A percentile compares a stretch with the other conserved stretches of the same genome.
Conservation (phyloP, 1,140 invertebrate species). For the Aphelinus certus region DNA sequence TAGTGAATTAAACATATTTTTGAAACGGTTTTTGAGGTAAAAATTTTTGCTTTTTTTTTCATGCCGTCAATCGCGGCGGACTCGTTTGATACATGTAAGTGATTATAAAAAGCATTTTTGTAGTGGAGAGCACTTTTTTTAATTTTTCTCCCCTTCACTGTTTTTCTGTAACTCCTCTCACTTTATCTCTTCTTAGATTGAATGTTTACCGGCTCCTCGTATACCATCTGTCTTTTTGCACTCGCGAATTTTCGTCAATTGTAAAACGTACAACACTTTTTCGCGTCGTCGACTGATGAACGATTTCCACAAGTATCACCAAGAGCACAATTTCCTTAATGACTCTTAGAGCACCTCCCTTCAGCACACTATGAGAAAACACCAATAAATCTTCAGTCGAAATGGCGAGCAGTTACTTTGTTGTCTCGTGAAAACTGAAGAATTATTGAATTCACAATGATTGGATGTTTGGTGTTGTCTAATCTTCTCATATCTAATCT, state of each 20-base stretch:
- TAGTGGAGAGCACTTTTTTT: constrained; percentile 45
- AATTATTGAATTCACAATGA: too few relatives aligned
- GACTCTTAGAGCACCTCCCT: constrained; percentile 36
- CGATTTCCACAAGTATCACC: constrained; percentile 32
- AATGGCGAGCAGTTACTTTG: too few relatives aligned
- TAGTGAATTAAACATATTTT: constrained; percentile 50
- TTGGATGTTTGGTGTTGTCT: too few relatives aligned
- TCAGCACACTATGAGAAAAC: neutral
- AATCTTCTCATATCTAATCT: too few relatives aligned
- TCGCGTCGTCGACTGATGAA: constrained; percentile 22
- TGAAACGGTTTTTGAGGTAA: constrained; percentile 62
- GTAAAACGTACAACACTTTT: neutral
- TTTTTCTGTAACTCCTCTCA: constrained; percentile 34
- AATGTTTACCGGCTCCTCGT: constrained; percentile 9
- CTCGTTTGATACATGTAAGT: constrained; percentile 66
- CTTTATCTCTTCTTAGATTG: constrained; percentile 41
- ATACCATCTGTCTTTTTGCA: constrained; percentile 20
- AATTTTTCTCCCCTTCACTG: constrained; percentile 43
- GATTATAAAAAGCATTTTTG: constrained; percentile 44
- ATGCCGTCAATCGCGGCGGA: constrained; percentile 62
- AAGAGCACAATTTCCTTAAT: constrained; percentile 32
- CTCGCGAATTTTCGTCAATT: neutral
- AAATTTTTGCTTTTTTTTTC: constrained; percentile 60
- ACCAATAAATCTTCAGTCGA: neutral
- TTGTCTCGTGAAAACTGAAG: too few relatives aligned